Evolutionary conservation across 2,797 vertebrate genomes (phyloP).

Genomic region (Sebastes itinus): DNA sequence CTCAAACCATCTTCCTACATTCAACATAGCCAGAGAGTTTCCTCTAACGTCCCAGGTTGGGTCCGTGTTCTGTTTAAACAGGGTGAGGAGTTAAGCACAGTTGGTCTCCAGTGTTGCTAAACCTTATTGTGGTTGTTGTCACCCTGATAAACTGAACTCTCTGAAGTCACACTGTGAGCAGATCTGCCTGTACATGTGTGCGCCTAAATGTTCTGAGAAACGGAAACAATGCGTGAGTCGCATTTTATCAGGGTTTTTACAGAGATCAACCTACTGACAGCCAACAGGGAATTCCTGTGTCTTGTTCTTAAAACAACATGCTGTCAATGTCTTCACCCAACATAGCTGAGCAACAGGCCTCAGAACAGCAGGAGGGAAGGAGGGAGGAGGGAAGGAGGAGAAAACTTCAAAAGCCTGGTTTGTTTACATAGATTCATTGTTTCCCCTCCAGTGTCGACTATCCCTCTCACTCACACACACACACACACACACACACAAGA

Average conservation of each 20-base stretch:
- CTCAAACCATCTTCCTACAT: too few species aligned
- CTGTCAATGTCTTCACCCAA: constrained; percentile 10
- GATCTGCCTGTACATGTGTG: not conserved
- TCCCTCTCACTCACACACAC: not conserved
- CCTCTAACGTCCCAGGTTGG: too few species aligned
- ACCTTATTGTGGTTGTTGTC: constrained; percentile 8
- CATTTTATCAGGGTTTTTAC: not conserved
- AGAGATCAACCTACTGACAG: not conserved
- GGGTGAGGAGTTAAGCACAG: not conserved
- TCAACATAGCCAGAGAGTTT: too few species aligned
- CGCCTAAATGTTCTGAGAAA: not conserved
- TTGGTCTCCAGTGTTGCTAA: constrained; percentile 2
- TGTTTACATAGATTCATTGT: constrained; percentile 54
- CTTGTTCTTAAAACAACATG: constrained; percentile 27
- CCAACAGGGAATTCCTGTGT: not conserved
- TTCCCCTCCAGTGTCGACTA: not conserved
- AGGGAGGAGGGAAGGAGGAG: not conserved
- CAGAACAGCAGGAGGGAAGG: constrained; percentile 16
- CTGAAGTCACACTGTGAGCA: not conserved
- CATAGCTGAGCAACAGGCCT: constrained; percentile 10
- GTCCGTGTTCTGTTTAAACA: not conserved
- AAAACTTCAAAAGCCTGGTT: constrained; percentile 49
- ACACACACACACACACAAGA: not conserved
- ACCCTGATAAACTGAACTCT: not conserved
- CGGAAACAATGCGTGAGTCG: not conserved